phyloP scores from a whole-genome alignment of 2,888 invertebrate genomes.

The Polymixis flavicincta region DNA sequence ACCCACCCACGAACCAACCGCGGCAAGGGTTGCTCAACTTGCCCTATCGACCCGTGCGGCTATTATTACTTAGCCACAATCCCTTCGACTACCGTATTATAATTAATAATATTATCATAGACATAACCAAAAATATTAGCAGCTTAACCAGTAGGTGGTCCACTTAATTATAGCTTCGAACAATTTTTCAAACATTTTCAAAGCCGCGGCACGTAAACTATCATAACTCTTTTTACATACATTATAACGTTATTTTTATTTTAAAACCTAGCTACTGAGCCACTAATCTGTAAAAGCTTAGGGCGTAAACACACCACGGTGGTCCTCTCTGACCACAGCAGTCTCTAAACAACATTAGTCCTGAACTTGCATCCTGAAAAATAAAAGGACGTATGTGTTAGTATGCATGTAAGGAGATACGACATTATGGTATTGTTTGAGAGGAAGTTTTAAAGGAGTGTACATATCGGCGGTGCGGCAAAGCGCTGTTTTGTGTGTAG shows the following conservation, averaged over 20 bases:
- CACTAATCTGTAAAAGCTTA: conserved; percentile 79
- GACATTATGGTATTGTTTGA: conserved; percentile 67
- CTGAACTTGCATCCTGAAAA: conserved; percentile 61
- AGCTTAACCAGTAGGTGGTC: conserved; percentile 44
- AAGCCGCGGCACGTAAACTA: conserved; percentile 48
- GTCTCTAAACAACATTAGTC: conserved; percentile 84
- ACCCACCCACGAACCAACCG: too few species aligned
- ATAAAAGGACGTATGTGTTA: conserved; percentile 73
- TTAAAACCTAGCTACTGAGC: conserved; percentile 74
- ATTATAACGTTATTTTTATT: conserved; percentile 80
- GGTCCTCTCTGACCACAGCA: conserved; percentile 82
- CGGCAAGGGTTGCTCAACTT: too few species aligned
- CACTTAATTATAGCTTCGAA: conserved; percentile 21
- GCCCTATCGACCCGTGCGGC: too few species aligned
- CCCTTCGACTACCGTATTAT: too few species aligned
- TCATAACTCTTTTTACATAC: conserved; percentile 71
- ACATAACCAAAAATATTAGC: background rate
- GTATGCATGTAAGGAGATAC: conserved; percentile 56
- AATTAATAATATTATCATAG: background rate
- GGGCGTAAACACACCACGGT: conserved; percentile 86
- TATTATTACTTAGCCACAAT: background rate
- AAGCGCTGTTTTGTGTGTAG: conserved; percentile 82
- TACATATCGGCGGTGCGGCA: conserved; percentile 81
- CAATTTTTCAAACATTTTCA: conserved; percentile 30
- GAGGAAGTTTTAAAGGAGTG: conserved; percentile 79